Conservation (phyloP, 2,888 invertebrate species). For the Cactoblastis cactorum region DNA sequence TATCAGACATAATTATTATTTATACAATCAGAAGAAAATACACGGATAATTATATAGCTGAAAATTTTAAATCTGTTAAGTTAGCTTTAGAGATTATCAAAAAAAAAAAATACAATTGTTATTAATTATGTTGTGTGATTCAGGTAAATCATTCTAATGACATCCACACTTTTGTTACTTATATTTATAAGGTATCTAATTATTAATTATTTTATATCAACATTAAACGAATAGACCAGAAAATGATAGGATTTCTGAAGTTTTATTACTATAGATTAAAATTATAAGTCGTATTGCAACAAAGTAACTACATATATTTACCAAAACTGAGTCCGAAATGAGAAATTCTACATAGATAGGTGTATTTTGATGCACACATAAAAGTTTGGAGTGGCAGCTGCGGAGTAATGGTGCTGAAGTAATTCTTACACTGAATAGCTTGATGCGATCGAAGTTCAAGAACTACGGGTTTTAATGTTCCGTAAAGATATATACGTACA, state of each 20-base stretch:
- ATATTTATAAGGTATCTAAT: too few relatives aligned
- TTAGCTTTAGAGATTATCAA: too few relatives aligned
- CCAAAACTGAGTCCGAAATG: conserved; percentile 15
- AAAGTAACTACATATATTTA: conserved; percentile 19
- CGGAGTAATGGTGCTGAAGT: conserved; percentile 26
- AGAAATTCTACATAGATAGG: conserved; percentile 20
- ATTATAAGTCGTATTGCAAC: conserved; percentile 14
- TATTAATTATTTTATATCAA: too few relatives aligned
- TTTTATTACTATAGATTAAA: conserved; percentile 1
- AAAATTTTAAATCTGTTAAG: too few relatives aligned
- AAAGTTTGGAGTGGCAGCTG: conserved; percentile 27
- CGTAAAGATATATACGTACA: conserved; percentile 16
- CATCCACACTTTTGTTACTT: too few relatives aligned
- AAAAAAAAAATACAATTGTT: too few relatives aligned
- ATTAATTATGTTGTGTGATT: too few relatives aligned
- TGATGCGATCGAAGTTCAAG: conserved; percentile 20
- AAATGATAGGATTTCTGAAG: too few relatives aligned
- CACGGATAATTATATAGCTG: background rate
- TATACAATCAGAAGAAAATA: background rate
- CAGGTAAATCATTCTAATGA: too few relatives aligned
- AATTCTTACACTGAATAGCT: conserved; percentile 23
- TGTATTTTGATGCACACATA: conserved; percentile 27
- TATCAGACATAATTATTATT: conserved; percentile 7
- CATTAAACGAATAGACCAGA: too few relatives aligned
- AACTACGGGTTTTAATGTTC: conserved; percentile 18